Base-by-base conservation (phyloP, 92 coral and sea anemone genomes). In the Heteractis magnifica region DNA sequence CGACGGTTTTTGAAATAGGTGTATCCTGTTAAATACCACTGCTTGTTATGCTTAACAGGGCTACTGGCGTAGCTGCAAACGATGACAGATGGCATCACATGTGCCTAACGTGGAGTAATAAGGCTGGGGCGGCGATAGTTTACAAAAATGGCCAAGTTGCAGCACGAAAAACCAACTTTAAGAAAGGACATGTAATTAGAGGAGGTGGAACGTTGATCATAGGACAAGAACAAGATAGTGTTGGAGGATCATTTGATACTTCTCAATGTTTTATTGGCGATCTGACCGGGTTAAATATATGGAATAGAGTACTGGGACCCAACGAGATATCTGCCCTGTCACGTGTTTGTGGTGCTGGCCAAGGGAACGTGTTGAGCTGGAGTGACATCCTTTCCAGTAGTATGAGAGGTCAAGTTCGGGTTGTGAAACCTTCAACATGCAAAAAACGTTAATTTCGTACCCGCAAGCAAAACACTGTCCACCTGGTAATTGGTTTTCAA, bases 151-250 rank as follows among this genome's bases (percentile, higher is more conserved):
- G 83, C 51, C 65, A 79, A 48, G 51, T 44, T 14, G 55, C 50
- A 8, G 76, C 76, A 10, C 14, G n/a, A 23, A 87, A 82, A 4
- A 71, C 60, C 1, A 65, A 77, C 9, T 14, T 41, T 8, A 78
- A 72, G 81, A 56, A 18, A 53, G 88, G 91, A 13, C 51, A 79
- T 55, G 71, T 72, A 19, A 79, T 79, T 6, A 52, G 51, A 8
- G 77, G 76, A 15, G 82, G 77, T 3, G 91, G 91, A 0, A 18
- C 76, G 7, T 8, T 88, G 6, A 77, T 83, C 21, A 70, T 88
- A 34, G 91, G 88, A 9, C 91, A 88, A 73, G 91, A 84, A 18
- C 91, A 88, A 60, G 91, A 83, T 44, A 21, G n/a, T 58, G n/a
- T 58, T 4, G 64, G 64, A 13, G 64, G 64, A 56, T 12, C 62